phyloP scores from a whole-genome alignment of 2,888 invertebrate species.

The Phrixothrix hirtus region DNA sequence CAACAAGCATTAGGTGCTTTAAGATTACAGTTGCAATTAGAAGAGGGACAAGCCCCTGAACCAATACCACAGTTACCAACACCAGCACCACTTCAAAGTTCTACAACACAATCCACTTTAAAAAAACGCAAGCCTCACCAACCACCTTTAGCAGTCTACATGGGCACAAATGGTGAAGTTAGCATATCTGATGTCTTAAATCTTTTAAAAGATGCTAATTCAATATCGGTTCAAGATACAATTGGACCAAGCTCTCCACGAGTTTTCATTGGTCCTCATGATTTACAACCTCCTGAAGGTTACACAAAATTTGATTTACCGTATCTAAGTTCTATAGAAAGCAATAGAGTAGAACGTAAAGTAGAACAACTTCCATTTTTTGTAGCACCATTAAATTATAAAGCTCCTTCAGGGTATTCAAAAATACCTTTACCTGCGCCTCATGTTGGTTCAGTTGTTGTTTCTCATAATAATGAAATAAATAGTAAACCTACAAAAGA shows the following conservation, averaged over 20 bases:
- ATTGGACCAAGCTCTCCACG: conserved; percentile 71
- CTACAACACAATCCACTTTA: conserved; percentile 54
- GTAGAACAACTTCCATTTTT: conserved; percentile 79
- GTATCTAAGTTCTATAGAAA: conserved; percentile 75
- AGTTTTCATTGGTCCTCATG: conserved; percentile 82
- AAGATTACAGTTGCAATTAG: conserved; percentile 49
- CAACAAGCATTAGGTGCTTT: conserved; percentile 54
- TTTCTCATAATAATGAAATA: conserved; percentile 48
- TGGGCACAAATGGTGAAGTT: conserved; percentile 63
- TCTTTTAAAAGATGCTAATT: conserved; percentile 69
- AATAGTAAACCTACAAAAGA: conserved; percentile 13
- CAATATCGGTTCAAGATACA: conserved; percentile 76
- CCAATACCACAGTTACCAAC: conserved; percentile 34
- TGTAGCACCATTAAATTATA: conserved; percentile 82
- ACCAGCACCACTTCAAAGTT: conserved; percentile 55
- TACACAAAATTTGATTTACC: conserved; percentile 82
- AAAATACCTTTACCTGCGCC: conserved; percentile 86
- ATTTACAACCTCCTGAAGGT: conserved; percentile 69
- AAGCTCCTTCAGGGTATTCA: conserved; percentile 80
- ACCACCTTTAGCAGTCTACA: conserved; percentile 81
- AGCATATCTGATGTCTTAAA: conserved; percentile 72
- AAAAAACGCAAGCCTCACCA: conserved; percentile 77
- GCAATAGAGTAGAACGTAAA: conserved; percentile 69
- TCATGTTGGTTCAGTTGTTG: conserved; percentile 83
- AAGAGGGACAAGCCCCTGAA: conserved; percentile 45